Evolutionary conservation across 2,888 invertebrate species (phyloP).

Genomic region (Dicyrtomina minuta): DNA sequence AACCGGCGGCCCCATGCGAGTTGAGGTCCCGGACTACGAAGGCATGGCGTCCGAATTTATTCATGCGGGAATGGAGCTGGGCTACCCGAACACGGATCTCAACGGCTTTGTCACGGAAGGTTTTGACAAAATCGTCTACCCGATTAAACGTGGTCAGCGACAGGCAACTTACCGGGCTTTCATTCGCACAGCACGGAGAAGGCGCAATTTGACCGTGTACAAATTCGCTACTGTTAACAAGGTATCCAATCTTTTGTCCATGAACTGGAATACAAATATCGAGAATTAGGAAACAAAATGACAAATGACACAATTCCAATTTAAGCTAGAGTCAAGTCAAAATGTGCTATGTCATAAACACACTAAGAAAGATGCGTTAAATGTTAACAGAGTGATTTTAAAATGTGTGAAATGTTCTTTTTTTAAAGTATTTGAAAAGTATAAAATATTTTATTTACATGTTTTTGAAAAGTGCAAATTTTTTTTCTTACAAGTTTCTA

Average conservation of each 20-base stretch:
- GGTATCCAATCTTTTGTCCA: too few relatives aligned
- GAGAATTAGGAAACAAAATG: background rate
- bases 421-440: too few relatives aligned
- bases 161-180: constrained; percentile 40
- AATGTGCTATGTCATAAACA: too few relatives aligned
- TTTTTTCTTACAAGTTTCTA: too few relatives aligned
- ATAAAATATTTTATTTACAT: too few relatives aligned
- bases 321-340: too few relatives aligned
- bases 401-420: too few relatives aligned
- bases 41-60: constrained; percentile 62
- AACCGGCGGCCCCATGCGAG: constrained; percentile 42
- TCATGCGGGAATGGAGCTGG: constrained; percentile 64
- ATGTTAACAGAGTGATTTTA: too few relatives aligned
- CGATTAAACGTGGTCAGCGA: constrained; percentile 32
- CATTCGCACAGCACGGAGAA: constrained; percentile 40
- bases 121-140: constrained; percentile 45
- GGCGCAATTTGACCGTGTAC: constrained; percentile 45
- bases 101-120: constrained; percentile 57
- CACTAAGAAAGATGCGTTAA: too few relatives aligned
- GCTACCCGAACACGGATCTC: constrained; percentile 60
- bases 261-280: too few relatives aligned
- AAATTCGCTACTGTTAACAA: constrained; percentile 49
- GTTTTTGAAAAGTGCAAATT: too few relatives aligned
- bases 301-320: too few relatives aligned
- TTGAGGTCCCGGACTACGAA: constrained; percentile 62